Percentiles rank a stretch among this genome's conserved stretches.
Conservation (phyloP, 2,888 invertebrate genomes). For the Plutella xylostella region DNA sequence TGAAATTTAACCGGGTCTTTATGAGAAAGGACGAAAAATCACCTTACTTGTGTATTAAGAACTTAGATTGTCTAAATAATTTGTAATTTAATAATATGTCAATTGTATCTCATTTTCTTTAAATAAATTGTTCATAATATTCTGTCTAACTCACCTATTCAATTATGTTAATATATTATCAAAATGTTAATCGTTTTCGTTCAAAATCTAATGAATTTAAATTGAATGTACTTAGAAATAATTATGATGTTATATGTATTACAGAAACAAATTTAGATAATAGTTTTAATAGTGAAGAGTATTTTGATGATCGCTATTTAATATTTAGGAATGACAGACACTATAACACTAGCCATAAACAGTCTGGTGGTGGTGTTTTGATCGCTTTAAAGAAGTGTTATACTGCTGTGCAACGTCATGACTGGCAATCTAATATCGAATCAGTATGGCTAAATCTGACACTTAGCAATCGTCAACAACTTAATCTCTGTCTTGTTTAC, state of each 20-base stretch:
- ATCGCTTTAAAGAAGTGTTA: slow-evolving; percentile 3
- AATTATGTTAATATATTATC: slow-evolving; percentile 6
- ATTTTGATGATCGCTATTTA: slow-evolving; percentile 4
- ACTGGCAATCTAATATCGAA: background rate
- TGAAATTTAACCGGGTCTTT: background rate
- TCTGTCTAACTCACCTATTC: too few relatives aligned
- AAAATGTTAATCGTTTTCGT: slow-evolving; percentile 5
- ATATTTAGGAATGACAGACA: slow-evolving; percentile 3
- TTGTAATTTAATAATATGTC: background rate
- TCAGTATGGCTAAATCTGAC: background rate
- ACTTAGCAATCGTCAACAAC: background rate
- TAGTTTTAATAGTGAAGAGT: background rate
- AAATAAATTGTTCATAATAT: too few relatives aligned
- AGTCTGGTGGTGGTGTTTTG: slow-evolving; percentile 5
- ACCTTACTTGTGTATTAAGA: background rate
- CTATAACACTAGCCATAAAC: background rate
- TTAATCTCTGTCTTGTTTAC: slow-evolving; percentile 4
- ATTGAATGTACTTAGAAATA: background rate
- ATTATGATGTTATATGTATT: slow-evolving; percentile 6
- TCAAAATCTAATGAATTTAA: background rate
- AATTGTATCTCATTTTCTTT: background rate
- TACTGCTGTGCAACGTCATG: background rate
- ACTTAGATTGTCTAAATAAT: background rate
- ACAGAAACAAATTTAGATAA: slow-evolving; percentile 8
- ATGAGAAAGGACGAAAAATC: slow-evolving; percentile 1